Conservation (phyloP, 2,888 invertebrate genomes). For the Lasioglossum oenotherae region DNA sequence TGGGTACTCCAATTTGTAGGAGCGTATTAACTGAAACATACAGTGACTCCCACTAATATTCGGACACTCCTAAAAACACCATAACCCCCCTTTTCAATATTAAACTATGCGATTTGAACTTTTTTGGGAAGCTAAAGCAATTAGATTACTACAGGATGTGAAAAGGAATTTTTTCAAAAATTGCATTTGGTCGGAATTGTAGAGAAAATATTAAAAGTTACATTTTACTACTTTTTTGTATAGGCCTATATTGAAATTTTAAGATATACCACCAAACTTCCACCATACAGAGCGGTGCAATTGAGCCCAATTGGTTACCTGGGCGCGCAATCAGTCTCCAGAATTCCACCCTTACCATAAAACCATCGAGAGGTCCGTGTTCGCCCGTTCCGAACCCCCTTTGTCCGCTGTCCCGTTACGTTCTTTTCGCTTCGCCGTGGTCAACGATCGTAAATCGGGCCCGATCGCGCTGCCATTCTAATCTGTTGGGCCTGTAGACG, state of each 20-base stretch:
- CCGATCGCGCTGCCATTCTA: neutral
- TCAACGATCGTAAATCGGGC: neutral
- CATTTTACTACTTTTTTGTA: too few species aligned
- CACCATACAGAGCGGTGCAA: neutral
- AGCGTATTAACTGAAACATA: conserved; percentile 89
- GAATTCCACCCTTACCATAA: conserved; percentile 23
- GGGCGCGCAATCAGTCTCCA: neutral
- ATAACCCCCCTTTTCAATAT: too few species aligned
- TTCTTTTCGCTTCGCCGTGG: neutral
- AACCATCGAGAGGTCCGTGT: neutral
- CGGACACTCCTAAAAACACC: too few species aligned
- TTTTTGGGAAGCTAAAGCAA: too few species aligned
- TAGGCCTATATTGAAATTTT: too few species aligned
- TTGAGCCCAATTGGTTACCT: neutral
- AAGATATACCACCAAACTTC: too few species aligned
- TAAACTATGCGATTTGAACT: too few species aligned
- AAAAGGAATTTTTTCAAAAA: too few species aligned
- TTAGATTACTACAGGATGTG: too few species aligned
- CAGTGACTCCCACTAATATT: too few species aligned
- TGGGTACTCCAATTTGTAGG: conserved; percentile 91
- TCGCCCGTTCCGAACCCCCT: neutral
- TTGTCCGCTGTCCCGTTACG: conserved; percentile 41
- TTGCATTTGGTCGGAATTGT: too few species aligned
- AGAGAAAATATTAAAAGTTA: too few species aligned
- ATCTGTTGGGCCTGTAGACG: neutral